These are phyloP conservation scores for Porphyrio hochstetteri DNA, from an alignment of 2,113 vertebrate species.

Conservation along the genomic window DNA sequence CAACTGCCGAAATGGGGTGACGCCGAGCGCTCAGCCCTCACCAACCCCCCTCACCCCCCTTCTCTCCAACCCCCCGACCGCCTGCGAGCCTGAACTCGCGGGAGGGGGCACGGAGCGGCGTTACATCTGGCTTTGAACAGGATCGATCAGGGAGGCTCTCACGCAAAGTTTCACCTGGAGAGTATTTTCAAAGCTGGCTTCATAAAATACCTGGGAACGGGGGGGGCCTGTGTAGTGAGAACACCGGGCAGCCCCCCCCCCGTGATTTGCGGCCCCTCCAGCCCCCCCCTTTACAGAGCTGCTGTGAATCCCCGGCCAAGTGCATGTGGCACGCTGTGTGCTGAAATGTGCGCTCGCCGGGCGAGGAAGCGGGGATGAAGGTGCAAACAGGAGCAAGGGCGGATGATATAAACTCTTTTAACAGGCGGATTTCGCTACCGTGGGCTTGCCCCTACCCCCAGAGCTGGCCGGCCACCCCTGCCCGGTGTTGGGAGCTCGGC, in stretches of 20 bases:
- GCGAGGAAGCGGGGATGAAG: background rate
- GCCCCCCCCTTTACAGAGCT: background rate
- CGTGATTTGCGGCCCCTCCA: background rate
- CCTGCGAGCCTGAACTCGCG: background rate
- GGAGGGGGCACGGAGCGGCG: background rate
- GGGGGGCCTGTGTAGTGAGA: rapidly evolving
- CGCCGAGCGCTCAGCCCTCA: background rate
- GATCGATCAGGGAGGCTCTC: background rate
- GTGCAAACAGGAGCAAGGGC: background rate
- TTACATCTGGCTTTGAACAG: background rate
- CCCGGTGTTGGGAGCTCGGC: background rate
- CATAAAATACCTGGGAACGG: background rate
- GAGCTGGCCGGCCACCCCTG: background rate
- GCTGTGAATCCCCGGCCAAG: background rate
- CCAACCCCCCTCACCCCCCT: no score
- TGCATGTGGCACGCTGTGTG: background rate
- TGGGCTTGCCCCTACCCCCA: background rate
- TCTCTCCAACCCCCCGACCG: background rate
- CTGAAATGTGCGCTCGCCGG: background rate
- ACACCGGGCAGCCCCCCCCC: background rate
- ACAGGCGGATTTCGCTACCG: rapidly evolving
- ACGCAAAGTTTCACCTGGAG: background rate
- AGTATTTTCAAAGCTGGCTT: background rate
- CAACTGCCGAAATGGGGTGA: background rate
- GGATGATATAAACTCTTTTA: background rate